Conservation (phyloP, 2,797 vertebrate genomes). For the Tapera naevia region DNA sequence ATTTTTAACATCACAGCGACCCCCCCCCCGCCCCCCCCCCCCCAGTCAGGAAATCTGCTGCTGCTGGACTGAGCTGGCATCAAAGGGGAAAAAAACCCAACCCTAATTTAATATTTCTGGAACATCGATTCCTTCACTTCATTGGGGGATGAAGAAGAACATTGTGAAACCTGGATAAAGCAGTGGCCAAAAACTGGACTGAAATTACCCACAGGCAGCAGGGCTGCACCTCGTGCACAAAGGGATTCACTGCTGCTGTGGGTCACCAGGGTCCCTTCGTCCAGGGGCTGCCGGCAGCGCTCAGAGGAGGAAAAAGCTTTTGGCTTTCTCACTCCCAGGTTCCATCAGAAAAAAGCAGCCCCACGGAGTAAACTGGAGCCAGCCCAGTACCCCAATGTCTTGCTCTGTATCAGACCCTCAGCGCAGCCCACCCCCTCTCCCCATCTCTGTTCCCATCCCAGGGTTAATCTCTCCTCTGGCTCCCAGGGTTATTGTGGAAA, state of each 20-base stretch:
- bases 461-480: neutral
- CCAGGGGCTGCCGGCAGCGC: neutral
- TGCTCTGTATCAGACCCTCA: accelerated
- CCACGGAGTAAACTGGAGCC: accelerated
- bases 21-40: too few relatives aligned
- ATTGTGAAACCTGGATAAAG: neutral
- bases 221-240: neutral
- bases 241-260: too few relatives aligned
- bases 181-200: neutral
- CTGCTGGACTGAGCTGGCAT: neutral
- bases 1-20: neutral
- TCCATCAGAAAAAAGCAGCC: neutral
- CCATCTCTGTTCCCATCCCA: accelerated
- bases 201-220: neutral
- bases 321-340: neutral
- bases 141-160: neutral
- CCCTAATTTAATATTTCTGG: constrained; percentile 44
- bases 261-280: neutral
- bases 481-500: neutral
- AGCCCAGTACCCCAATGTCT: neutral
- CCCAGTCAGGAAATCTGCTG: neutral
- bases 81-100: neutral
- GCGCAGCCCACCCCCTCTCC: neutral
- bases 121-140: constrained; percentile 53
- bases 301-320: neutral